phyloP scores from a whole-genome alignment of 2,113 vertebrate genomes.

The Poicephalus gulielmi region DNA sequence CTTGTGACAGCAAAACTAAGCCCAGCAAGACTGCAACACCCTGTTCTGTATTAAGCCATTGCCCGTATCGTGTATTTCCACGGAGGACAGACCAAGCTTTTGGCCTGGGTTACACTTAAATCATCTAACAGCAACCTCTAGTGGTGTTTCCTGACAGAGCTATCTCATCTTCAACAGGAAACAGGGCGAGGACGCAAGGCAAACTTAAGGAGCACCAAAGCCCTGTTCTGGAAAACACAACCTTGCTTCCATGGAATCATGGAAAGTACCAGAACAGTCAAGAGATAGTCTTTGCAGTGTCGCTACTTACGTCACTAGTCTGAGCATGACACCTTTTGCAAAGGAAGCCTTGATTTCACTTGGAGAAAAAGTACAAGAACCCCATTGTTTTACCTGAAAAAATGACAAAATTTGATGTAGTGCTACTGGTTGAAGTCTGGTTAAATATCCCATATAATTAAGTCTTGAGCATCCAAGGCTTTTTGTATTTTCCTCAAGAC shows the following conservation, averaged over 20 bases:
- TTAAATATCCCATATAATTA: not conserved
- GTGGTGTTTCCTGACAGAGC: not conserved
- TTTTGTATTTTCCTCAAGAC: not conserved
- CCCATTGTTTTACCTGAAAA: not conserved
- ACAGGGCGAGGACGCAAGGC: not conserved
- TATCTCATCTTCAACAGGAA: not conserved
- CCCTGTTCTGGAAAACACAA: not conserved
- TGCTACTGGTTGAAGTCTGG: not conserved
- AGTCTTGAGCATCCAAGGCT: not conserved
- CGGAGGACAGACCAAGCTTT: not conserved
- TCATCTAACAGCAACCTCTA: conserved; percentile 64
- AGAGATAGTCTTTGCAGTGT: not conserved
- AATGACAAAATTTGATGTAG: not conserved
- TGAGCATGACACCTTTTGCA: not conserved
- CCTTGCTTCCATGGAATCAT: not conserved
- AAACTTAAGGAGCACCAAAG: not conserved
- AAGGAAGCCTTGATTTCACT: not conserved
- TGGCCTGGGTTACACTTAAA: not conserved
- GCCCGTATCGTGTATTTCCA: not conserved
- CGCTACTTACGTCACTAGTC: not conserved
- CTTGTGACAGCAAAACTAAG: not conserved
- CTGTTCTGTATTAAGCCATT: not conserved
- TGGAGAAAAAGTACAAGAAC: not conserved
- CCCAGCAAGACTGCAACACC: not conserved
- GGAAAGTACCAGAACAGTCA: not conserved